Conservation (phyloP, 2,888 invertebrate genomes). For the Hemicrepidius hirtus region DNA sequence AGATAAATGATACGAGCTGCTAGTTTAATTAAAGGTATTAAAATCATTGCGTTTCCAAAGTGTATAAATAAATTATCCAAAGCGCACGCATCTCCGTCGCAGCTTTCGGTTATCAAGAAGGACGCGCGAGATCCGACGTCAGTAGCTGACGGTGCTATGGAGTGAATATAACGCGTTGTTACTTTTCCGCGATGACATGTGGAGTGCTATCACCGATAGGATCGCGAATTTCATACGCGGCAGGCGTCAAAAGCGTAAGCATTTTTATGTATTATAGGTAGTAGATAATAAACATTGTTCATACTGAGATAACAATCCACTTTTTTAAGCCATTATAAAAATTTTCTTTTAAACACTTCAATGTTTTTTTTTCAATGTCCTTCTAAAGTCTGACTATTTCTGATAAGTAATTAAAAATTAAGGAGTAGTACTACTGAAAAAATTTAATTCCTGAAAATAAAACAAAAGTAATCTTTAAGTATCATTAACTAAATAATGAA, state of each 20-base stretch:
- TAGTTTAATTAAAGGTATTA: constrained; percentile 25
- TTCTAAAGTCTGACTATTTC: too few species aligned
- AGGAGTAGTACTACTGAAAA: too few species aligned
- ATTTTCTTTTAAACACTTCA: too few species aligned
- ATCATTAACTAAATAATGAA: constrained; percentile 10
- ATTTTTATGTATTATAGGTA: too few species aligned
- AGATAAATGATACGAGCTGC: background rate
- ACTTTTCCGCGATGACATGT: constrained; percentile 65
- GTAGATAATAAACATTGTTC: background rate
- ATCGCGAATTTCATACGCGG: constrained; percentile 61
- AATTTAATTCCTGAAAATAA: too few species aligned
- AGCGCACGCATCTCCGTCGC: constrained; percentile 53
- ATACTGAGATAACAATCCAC: background rate
- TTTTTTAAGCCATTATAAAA: too few species aligned
- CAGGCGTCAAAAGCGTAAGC: constrained; percentile 62
- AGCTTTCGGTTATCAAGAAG: constrained; percentile 54
- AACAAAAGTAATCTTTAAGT: too few species aligned
- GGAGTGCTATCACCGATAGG: constrained; percentile 64
- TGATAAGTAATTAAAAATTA: too few species aligned
- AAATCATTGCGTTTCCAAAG: constrained; percentile 13
- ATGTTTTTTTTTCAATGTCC: too few species aligned
- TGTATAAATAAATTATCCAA: constrained; percentile 23
- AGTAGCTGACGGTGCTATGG: constrained; percentile 59
- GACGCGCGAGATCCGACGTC: constrained; percentile 52
- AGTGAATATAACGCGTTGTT: constrained; percentile 53